Base-by-base conservation (phyloP, 1,140 invertebrate species). In the Anastrepha obliqua region DNA sequence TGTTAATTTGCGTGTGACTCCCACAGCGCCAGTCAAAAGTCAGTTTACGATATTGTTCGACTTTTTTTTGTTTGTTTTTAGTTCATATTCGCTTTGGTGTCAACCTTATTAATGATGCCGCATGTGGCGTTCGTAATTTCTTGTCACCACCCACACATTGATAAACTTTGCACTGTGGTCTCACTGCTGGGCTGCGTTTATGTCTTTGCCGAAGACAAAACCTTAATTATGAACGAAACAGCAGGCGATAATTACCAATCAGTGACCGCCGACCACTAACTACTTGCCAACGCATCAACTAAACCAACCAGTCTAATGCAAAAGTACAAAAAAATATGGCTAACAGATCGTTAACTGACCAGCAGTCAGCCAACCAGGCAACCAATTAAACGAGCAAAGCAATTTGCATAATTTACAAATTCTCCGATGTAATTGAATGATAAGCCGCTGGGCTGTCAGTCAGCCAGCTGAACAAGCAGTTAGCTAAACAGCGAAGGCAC, bases 381-480 rank as follows among this genome's bases (percentile, higher is more conserved):
- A 81, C 17, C 74, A 81, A 81, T 42, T 20, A 81, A 81, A 81
- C 55, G 47, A 3, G 44, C n/a, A 81, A 81, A 81, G 74, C 74
- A 81, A 81, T 81, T 81, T 81, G 74, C 74, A 81, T 81, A 81
- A 81, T 81, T 81, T 81, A 81, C 74, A 55, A 55, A 81, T 81
- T 81, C n/a, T 55, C 47, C 47, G 47, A 51, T 81, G n/a, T 81
- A 29, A 81, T 58, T 51, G 74, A 81, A 81, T 81, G 74, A 81
- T 81, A 81, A 81, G 74, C 17, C 74, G 55, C 4, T n/a, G 60
- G n/a, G n/a, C 74, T 5, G 47, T 55, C 51, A 47, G 8, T 1
- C 74, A 20, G 20, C 20, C 47, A 58, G 47, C 20, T 62, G 60
- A 5, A 62, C 15, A 17, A 13, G 60, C 60, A 62, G 6, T 55